These are phyloP conservation scores for Drosophila azteca DNA, from an alignment of 1,140 invertebrate genomes.

Conservation along the genomic window DNA sequence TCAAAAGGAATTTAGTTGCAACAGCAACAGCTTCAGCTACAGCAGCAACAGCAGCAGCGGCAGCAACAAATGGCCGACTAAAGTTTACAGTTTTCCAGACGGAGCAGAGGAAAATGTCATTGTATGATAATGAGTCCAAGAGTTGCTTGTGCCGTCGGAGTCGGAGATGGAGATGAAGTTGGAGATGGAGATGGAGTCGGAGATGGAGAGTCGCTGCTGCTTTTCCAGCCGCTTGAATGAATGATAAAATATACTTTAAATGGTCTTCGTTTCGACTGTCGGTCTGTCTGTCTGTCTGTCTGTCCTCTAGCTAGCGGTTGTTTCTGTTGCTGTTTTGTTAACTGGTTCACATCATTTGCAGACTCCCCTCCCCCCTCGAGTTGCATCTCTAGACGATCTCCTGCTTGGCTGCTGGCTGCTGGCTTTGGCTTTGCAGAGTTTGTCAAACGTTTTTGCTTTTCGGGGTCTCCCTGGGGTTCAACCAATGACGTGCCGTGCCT, in stretches of 20 bases:
- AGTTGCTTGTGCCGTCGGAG: slow-evolving; percentile 43
- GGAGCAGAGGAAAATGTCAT: slow-evolving; percentile 66
- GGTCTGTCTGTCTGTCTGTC: neutral
- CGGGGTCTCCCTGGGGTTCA: slow-evolving; percentile 71
- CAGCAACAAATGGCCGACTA: slow-evolving; percentile 63
- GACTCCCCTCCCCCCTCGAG: slow-evolving; percentile 51
- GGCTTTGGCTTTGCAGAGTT: slow-evolving; percentile 5
- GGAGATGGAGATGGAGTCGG: too few relatives aligned
- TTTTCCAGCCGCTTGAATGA: slow-evolving; percentile 50
- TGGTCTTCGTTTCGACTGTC: slow-evolving; percentile 68
- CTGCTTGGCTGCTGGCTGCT: slow-evolving; percentile 7
- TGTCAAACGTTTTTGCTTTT: slow-evolving; percentile 63
- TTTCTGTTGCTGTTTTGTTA: slow-evolving; percentile 44
- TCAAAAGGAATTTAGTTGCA: slow-evolving; percentile 60
- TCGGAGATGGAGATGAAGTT: slow-evolving; percentile 26
- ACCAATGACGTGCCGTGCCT: slow-evolving; percentile 43
- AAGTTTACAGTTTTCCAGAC: slow-evolving; percentile 65
- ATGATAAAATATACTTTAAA: slow-evolving; percentile 82
- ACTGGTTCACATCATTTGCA: slow-evolving; percentile 81
- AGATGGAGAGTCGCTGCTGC: too few relatives aligned
- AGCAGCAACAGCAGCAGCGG: slow-evolving; percentile 2
- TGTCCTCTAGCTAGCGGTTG: slow-evolving; percentile 66
- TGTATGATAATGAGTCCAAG: slow-evolving; percentile 81
- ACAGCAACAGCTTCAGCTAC: too few relatives aligned
- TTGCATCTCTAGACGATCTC: slow-evolving; percentile 62